These are phyloP conservation scores for Chaenodraco wilsoni DNA, from an alignment of 2,797 vertebrate species.

Conservation along the genomic window DNA sequence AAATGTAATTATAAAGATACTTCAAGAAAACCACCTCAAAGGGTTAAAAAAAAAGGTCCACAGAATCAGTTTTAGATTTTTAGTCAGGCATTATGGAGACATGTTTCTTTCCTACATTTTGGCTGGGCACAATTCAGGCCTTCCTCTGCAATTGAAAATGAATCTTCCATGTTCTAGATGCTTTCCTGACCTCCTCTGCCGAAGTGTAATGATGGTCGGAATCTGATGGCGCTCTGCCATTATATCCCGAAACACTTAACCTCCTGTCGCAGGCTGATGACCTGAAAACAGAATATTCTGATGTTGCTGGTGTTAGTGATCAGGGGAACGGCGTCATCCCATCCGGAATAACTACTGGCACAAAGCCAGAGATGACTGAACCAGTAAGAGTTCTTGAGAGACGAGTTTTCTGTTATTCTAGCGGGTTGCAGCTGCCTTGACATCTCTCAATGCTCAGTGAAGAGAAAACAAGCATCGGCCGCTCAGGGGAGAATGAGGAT, in stretches of 20 bases:
- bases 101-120: neutral
- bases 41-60: too few species aligned
- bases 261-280: conserved; percentile 20
- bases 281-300: conserved; percentile 20
- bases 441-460: conserved; percentile 27
- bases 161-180: conserved; percentile 1
- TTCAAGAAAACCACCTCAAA: too few species aligned
- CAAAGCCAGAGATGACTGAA: conserved; percentile 50
- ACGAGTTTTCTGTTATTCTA: conserved; percentile 19
- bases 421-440: conserved; percentile 37
- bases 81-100: neutral
- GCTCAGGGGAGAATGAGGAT: conserved; percentile 40
- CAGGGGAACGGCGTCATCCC: conserved; percentile 12
- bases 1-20: too few species aligned
- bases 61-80: neutral
- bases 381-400: conserved; percentile 24
- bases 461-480: conserved; percentile 38
- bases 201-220: conserved; percentile 16
- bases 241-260: conserved; percentile 38
- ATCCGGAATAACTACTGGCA: conserved; percentile 17
- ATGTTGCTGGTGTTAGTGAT: conserved; percentile 27
- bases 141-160: conserved; percentile 20
- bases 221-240: conserved; percentile 29
- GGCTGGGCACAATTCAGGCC: neutral
- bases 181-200: conserved; percentile 34